Base-by-base conservation (phyloP, 2,797 vertebrate species). In the Lepilemur ruficaudatus region DNA sequence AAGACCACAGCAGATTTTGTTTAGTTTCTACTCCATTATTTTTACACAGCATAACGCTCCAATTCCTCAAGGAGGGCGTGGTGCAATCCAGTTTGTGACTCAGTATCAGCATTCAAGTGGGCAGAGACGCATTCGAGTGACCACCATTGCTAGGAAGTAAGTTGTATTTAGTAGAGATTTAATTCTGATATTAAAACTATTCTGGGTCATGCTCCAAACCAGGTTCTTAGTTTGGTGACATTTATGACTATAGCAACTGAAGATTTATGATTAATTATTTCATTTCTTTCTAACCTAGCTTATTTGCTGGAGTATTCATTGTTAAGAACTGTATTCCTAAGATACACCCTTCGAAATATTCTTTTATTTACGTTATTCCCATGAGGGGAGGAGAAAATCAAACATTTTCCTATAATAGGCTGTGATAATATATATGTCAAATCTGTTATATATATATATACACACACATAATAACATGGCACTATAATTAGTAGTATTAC, bases 71-170 rank as follows among this genome's bases (percentile, higher is more conserved):
- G 99, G 99, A 75, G 99, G 99, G 41, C 99, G 99, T 2, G 99
- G 99, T 82, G 99, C 99, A 2, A 98, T 99, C 87, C 99, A 99
- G 97, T 99, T 99, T 57, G 99, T 99, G 93, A 99, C 99, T 61
- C 99, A 99, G 97, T 99, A 99, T 98, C 99, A 99, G 88, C 99
- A 99, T 98, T 99, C 99, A 18, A 99, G 99, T 57, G 99, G 99
- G 76, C 99, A 99, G 99, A 99, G 99, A 95, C 99, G 99, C 63
- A 99, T 99, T 97, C 96, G 99, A 90, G 99, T 99, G 89, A 99
- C 99, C 83, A 99, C 99, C 52, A 99, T 99, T 5, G 99, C 99
- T 97, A 99, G 99, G 95, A 99, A 99, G 99, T 99, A 98, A 88
- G 99, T 97, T 76, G 23, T 91, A 3, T 95, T 93, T 76, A 4